Evolutionary conservation across 2,113 vertebrate species (phyloP).

Genomic region (Parus major): DNA sequence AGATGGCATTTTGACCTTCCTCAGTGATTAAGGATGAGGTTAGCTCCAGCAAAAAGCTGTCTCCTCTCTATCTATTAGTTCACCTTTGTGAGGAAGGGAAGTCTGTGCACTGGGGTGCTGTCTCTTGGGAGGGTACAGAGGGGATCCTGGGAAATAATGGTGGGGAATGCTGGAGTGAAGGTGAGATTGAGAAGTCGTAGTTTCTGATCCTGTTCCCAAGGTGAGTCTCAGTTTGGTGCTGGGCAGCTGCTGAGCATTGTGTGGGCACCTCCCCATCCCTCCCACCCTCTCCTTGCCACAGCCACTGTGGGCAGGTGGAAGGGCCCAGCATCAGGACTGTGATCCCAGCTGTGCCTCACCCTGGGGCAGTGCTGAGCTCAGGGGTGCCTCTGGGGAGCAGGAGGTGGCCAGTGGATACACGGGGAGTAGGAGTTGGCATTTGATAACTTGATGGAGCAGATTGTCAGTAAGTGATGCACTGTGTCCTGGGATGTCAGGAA

Average conservation of each 20-base stretch:
- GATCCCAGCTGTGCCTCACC: background rate
- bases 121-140: background rate
- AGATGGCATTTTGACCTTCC: background rate
- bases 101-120: background rate
- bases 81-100: background rate
- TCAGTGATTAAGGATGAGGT: background rate
- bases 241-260: background rate
- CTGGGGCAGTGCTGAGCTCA: background rate
- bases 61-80: background rate
- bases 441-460: background rate
- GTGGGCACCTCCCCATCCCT: rapidly evolving
- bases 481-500: rapidly evolving
- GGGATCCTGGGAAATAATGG: background rate
- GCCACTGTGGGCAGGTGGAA: background rate
- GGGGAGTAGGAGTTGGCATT: background rate
- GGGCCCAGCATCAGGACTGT: background rate
- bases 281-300: background rate
- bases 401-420: rapidly evolving
- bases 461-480: background rate
- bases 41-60: background rate
- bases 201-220: background rate
- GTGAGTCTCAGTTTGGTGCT: background rate
- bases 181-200: rapidly evolving
- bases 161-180: background rate
- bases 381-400: background rate